These are phyloP conservation scores for Spodoptera littoralis DNA, from an alignment of 2,888 invertebrate genomes.

Conservation along the genomic window DNA sequence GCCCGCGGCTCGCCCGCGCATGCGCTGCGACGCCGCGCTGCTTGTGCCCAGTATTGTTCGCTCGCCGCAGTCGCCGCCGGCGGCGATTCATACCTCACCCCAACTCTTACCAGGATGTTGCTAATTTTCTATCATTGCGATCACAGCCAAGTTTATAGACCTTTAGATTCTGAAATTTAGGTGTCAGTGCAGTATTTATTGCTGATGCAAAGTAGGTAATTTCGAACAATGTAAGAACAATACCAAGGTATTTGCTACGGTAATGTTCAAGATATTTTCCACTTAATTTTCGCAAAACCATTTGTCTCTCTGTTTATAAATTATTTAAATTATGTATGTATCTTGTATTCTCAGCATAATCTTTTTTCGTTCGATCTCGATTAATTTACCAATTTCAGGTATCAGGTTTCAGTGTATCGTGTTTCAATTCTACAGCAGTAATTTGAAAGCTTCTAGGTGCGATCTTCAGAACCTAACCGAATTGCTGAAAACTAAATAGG, in stretches of 20 bases:
- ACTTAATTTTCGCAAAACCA: conserved; percentile 1
- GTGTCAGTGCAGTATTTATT: conserved; percentile 86
- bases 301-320: not conserved
- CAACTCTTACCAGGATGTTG: conserved; percentile 85
- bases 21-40: conserved; percentile 74
- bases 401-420: not conserved
- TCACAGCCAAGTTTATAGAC: conserved; percentile 84
- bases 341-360: no score
- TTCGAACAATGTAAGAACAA: conserved; percentile 46
- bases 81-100: conserved; percentile 84
- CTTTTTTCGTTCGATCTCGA: no score
- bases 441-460: no score
- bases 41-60: conserved; percentile 77
- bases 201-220: conserved; percentile 60
- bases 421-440: no score
- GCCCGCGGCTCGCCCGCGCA: conserved; percentile 72
- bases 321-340: not conserved
- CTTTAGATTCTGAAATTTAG: conserved; percentile 83
- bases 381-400: not conserved
- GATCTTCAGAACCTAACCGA: no score
- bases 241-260: conserved; percentile 19
- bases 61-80: conserved; percentile 69
- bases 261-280: conserved; percentile 13
- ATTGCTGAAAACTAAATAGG: no score
- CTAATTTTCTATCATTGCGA: conserved; percentile 88